These are phyloP conservation scores for Sterrhoptilus dennistouni DNA, from an alignment of 2,113 vertebrate species.

Conservation along the genomic window DNA sequence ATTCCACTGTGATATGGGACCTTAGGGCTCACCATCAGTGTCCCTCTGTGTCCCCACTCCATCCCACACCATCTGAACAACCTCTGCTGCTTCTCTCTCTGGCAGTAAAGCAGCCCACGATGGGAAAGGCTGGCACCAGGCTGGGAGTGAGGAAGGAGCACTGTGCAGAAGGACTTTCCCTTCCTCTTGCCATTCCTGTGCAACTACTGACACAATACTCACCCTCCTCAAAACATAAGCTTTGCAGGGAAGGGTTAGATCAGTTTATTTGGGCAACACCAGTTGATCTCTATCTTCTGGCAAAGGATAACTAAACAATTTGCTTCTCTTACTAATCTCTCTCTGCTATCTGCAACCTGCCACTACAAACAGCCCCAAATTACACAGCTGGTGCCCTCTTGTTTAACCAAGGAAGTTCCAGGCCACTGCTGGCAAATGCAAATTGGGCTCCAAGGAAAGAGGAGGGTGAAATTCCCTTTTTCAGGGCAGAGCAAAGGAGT, in stretches of 20 bases:
- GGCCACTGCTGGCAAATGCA: neutral
- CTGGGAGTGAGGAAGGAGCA: neutral
- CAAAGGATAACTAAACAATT: neutral
- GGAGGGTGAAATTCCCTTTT: neutral
- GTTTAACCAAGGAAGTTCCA: neutral
- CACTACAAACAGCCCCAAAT: neutral
- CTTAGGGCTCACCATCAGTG: neutral
- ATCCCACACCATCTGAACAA: neutral
- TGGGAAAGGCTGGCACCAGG: neutral
- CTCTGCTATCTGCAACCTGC: neutral
- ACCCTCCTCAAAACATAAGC: neutral
- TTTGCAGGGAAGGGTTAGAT: neutral
- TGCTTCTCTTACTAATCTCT: neutral
- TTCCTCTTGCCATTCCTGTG: neutral
- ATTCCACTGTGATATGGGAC: neutral
- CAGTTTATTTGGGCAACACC: neutral
- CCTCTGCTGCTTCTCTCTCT: neutral
- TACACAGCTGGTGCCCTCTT: neutral
- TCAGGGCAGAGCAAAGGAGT: neutral
- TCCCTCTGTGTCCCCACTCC: neutral
- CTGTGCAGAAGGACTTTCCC: neutral
- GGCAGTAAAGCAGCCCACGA: neutral
- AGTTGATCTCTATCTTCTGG: neutral
- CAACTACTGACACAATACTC: neutral
- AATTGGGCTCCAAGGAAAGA: neutral